Percentiles rank a stretch among this genome's conserved stretches.
Conservation (phyloP, 2,797 vertebrate species). For the Smutsia gigantea region DNA sequence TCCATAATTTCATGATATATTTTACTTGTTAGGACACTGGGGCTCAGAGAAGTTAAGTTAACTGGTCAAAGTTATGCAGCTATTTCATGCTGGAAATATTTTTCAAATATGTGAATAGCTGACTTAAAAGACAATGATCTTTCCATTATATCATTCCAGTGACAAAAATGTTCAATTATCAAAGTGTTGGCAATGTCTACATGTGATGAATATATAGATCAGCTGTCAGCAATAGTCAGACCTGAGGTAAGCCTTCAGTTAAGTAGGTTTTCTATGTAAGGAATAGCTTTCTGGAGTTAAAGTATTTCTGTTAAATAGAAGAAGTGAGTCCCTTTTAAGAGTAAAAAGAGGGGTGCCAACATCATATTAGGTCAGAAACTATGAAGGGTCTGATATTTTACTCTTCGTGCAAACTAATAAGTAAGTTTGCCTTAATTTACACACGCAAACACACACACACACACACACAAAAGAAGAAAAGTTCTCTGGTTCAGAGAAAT, state of each 20-base stretch:
- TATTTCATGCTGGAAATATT: not conserved
- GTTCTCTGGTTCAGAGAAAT: not conserved
- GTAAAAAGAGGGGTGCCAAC: not conserved
- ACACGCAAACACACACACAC: no score
- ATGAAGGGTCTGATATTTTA: not conserved
- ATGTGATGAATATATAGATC: not conserved
- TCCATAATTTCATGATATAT: not conserved
- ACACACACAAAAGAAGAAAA: not conserved
- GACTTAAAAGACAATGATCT: not conserved
- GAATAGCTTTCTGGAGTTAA: not conserved
- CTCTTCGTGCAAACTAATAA: not conserved
- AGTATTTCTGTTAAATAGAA: not conserved
- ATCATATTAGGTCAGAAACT: not conserved
- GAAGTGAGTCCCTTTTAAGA: not conserved
- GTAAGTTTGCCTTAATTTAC: not conserved
- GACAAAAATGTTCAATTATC: not conserved
- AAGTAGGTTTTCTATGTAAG: not conserved
- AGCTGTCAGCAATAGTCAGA: not conserved
- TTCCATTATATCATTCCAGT: not conserved
- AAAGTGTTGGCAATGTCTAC: not conserved
- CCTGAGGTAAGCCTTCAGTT: not conserved
- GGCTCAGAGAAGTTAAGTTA: not conserved
- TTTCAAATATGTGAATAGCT: not conserved
- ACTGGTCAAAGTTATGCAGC: not conserved
- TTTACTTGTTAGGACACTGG: not conserved